Evolutionary conservation across 2,797 vertebrate species (phyloP), one percentile per base, ranked within the genome.

Genomic region (Liasis olivaceus): DNA sequence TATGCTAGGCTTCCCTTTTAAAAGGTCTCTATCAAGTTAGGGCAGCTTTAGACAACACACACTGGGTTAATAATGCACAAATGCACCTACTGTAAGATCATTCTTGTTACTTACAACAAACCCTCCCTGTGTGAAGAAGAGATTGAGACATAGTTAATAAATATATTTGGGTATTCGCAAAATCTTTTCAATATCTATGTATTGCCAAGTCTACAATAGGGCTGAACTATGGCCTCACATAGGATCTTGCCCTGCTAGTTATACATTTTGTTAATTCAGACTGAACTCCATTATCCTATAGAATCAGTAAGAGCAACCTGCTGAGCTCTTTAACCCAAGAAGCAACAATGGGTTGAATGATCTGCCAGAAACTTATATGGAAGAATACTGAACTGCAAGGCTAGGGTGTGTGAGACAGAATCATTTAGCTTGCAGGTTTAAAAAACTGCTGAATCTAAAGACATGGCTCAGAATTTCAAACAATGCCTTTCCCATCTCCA

Each of bases 91-190:
- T 77, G 58, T 1, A 11, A 58, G 5, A 77, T 64, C 90, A 47
- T 58, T 81, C 54, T 63, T 89, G 56, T 85, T 93, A 93, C 92
- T 93, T 93, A 93, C 92, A 93, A 93, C 92, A 85, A 91, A 93
- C 51, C 92, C 92, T 22, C 72, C 51, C 92, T 93, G 92, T 93
- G 58, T 84, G 20, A 93, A 93, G 89, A 90, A 63, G 91, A 93
- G 72, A 91, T 24, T 66, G n/a, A 51, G 54, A 85, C 36, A 88
- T 15, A 17, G 5, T 93, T 93, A 93, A 85, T 88, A 66, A 93
- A 88, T 88, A 85, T 26, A 60, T 84, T 84, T 13, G 42, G 36
- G 60, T 3, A 2, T 17, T 51, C 12, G 3, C 24, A 56, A 56
- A 12, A n/a, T 63, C 1, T 87, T 77, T 28, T 88, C 31, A 84